These are phyloP conservation scores for Aythya baeri DNA, from an alignment of 2,113 vertebrate genomes.

Conservation along the genomic window DNA sequence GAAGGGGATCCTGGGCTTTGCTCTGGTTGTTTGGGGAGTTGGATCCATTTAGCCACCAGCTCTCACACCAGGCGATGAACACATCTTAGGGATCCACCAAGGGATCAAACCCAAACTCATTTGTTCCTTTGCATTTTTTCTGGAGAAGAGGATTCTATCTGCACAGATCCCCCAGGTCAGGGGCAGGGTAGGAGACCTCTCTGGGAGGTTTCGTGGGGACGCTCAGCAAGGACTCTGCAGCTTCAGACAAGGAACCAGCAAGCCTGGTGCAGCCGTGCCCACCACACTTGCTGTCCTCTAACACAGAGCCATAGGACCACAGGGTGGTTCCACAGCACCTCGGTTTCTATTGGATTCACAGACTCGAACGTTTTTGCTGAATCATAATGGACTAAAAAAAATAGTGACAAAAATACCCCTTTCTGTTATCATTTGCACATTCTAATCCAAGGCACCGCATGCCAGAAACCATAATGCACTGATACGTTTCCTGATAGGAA, in stretches of 20 bases:
- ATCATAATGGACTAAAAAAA: neutral
- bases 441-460: neutral
- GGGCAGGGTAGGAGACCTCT: neutral
- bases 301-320: too few relatives aligned
- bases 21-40: neutral
- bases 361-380: slow-evolving; percentile 20
- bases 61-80: neutral
- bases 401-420: slow-evolving; percentile 39
- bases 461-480: slow-evolving; percentile 16
- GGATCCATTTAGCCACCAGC: neutral
- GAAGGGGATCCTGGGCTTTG: rapidly evolving
- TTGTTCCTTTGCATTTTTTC: neutral
- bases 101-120: neutral
- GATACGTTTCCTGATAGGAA: slow-evolving; percentile 59
- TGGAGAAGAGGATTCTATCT: neutral
- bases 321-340: neutral
- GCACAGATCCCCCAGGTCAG: rapidly evolving
- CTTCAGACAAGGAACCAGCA: neutral
- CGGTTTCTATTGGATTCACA: neutral
- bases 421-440: slow-evolving; percentile 20
- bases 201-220: neutral
- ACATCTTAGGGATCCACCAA: neutral
- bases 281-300: neutral
- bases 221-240: neutral
- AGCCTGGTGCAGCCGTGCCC: neutral